Conservation (phyloP, 2,888 invertebrate genomes). For the Escarpia spicata region DNA sequence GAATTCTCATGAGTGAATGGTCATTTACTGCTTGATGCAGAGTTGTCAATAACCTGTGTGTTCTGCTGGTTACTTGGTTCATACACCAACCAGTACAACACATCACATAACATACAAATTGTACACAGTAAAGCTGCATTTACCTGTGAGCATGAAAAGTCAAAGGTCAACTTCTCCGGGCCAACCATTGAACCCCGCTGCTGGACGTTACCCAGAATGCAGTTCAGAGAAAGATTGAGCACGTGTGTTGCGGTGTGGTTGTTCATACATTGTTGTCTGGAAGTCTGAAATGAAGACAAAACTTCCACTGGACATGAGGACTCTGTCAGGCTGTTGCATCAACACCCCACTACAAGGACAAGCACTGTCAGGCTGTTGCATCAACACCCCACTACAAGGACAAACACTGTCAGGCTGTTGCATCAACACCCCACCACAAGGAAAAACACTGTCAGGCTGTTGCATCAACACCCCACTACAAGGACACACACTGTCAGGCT, state of each 20-base stretch:
- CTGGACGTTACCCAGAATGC: constrained; percentile 83
- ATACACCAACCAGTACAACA: too few species aligned
- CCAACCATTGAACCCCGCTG: constrained; percentile 95
- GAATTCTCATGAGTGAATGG: too few species aligned
- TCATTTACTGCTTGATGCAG: too few species aligned
- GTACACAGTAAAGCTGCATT: background rate
- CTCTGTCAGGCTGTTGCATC: background rate
- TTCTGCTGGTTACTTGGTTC: too few species aligned
- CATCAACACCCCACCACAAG: too few species aligned
- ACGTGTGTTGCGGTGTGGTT: constrained; percentile 97
- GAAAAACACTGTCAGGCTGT: too few species aligned
- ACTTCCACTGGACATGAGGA: background rate
- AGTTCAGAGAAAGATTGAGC: constrained; percentile 88
- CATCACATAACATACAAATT: too few species aligned
- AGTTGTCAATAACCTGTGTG: too few species aligned
- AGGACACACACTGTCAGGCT: background rate
- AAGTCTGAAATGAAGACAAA: background rate
- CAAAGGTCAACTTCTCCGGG: constrained; percentile 92
- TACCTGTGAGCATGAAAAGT: constrained; percentile 77
- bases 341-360: background rate
- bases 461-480: background rate
- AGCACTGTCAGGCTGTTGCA: too few species aligned
- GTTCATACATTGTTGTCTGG: constrained; percentile 45
- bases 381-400: too few species aligned
- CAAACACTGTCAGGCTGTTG: too few species aligned